These are phyloP conservation scores for Penaeus monodon DNA, from an alignment of 2,888 invertebrate species.

Conservation along the genomic window DNA sequence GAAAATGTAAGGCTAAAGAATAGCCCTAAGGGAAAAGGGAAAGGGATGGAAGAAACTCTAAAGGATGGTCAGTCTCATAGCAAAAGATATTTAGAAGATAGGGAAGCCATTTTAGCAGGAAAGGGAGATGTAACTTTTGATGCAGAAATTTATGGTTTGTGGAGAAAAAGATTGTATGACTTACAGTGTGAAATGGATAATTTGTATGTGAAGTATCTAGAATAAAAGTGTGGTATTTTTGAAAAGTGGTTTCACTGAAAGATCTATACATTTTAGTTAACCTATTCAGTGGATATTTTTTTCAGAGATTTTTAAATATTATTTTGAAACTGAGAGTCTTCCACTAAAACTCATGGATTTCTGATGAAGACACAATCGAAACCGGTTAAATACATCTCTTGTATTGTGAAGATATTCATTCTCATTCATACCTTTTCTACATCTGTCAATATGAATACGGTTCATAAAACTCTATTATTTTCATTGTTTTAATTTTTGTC, in stretches of 20 bases:
- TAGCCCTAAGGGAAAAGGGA: neutral
- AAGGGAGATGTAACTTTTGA: conserved; percentile 33
- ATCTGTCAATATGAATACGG: no score
- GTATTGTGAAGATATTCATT: no score
- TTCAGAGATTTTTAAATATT: neutral
- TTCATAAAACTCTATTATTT: no score
- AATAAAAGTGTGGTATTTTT: conserved; percentile 22
- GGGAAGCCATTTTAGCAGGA: conserved; percentile 26
- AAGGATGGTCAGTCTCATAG: conserved; percentile 10
- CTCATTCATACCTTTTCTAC: no score
- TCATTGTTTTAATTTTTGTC: no score
- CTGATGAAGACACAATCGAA: no score
- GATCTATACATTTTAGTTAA: no score
- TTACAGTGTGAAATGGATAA: conserved; percentile 38
- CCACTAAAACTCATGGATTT: no score
- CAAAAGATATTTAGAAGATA: conserved; percentile 19
- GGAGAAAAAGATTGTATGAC: conserved; percentile 37
- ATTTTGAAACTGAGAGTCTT: no score
- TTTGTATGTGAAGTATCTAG: conserved; percentile 37
- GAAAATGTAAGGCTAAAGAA: no score
- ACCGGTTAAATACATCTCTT: no score
- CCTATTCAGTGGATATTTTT: neutral
- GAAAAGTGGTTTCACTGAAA: no score
- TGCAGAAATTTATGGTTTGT: conserved; percentile 19
- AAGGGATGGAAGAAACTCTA: neutral